Evolutionary conservation across 2,797 vertebrate genomes (phyloP), one percentile per base, ranked within the genome.

Genomic region (Erithacus rubecula): DNA sequence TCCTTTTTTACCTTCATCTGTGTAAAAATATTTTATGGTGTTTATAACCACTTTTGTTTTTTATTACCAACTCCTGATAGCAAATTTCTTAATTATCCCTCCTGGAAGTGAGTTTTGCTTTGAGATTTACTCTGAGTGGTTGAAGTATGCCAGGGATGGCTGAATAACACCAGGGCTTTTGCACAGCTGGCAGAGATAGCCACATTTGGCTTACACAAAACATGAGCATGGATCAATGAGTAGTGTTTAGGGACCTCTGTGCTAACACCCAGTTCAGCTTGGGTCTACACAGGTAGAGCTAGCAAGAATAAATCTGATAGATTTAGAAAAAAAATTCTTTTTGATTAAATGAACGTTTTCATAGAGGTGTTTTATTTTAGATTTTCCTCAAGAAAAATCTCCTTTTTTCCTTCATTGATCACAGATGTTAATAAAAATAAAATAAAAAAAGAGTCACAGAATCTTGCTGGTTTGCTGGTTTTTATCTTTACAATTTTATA

Each of bases 381-480:
- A 11, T 71, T 89, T 94, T 56, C 36, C 18, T 15, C 15, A 37
- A 56, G 67, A 59, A 84, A 59, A 75, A 36, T 49, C 7, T 87
- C 15, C 4, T 63, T 21, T 77, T 37, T 12, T 4, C 5, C 32
- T 76, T 60, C 17, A 27, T 3, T 62, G 13, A 68, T 64, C 32
- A 58, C 12, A 68, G 17, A 53, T 26, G 6, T 26, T 60, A 63
- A 55, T 47, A 44, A 49, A 41, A 47, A n/a, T 30, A 56, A 56
- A 19, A 43, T 17, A 18, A 41, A 4, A 19, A 43, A 23, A 1
- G 2, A 8, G 14, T 37, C 55, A 68, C 10, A 55, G 30, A 82
- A 43, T 3, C 4, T 41, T 68, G 5, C 2, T 62, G 10, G 0
- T 18, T 41, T 68, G 5, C 2, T 62, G 10, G 0, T 18, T 82